A percentile compares a stretch with the other conserved stretches of the same genome.
Evolutionary conservation across 2,888 invertebrate species (phyloP).

Genomic region (Drosophila pegasa): DNA sequence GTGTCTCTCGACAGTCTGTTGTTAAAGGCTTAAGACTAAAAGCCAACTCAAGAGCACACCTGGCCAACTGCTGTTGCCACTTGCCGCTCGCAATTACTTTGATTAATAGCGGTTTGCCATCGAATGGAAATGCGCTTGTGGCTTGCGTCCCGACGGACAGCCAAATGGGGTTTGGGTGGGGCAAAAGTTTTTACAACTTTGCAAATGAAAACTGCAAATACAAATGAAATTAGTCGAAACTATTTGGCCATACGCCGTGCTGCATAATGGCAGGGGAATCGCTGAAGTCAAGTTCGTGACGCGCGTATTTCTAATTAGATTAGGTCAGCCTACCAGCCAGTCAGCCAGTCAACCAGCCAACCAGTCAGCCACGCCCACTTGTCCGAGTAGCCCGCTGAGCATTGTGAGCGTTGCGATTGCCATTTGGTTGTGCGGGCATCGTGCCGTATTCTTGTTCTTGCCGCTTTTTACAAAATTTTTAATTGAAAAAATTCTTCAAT

Average conservation of each 20-base stretch:
- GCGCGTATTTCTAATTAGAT: slow-evolving; percentile 80
- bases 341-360: slow-evolving; percentile 36
- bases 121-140: slow-evolving; percentile 49
- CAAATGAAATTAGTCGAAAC: slow-evolving; percentile 77
- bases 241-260: slow-evolving; percentile 59
- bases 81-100: slow-evolving; percentile 77
- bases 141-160: slow-evolving; percentile 25
- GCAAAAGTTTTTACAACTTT: slow-evolving; percentile 58
- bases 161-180: slow-evolving; percentile 11
- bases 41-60: slow-evolving; percentile 30
- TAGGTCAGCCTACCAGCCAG: slow-evolving; percentile 46
- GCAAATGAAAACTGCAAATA: slow-evolving; percentile 70
- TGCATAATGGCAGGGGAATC: slow-evolving; percentile 29
- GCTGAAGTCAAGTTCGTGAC: slow-evolving; percentile 77
- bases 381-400: slow-evolving; percentile 33
- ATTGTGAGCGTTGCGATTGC: slow-evolving; percentile 57
- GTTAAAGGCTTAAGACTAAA: slow-evolving; percentile 30
- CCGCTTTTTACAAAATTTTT: slow-evolving; percentile 64
- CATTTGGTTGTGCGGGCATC: slow-evolving; percentile 53
- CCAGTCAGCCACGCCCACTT: slow-evolving; percentile 37
- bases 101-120: slow-evolving; percentile 78
- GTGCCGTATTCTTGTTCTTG: slow-evolving; percentile 29
- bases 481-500: slow-evolving; percentile 79
- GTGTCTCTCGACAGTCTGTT: slow-evolving; percentile 4
- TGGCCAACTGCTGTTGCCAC: slow-evolving; percentile 36